These are phyloP conservation scores for Thereva unica DNA, from an alignment of 2,888 invertebrate genomes.

Conservation along the genomic window DNA sequence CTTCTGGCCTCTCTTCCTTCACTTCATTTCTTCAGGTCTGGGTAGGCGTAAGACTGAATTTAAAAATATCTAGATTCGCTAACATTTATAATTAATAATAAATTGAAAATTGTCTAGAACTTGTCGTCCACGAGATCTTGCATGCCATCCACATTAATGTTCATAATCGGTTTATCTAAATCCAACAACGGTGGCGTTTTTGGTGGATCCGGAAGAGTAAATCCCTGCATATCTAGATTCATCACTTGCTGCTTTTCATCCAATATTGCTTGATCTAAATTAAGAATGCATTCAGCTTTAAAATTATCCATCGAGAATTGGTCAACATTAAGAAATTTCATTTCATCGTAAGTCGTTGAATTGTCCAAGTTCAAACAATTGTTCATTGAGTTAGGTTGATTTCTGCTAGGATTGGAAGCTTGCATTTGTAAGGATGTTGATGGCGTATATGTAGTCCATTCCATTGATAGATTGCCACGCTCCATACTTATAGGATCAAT, in stretches of 20 bases:
- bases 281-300: slow-evolving; percentile 57
- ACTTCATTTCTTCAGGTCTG: too few species aligned
- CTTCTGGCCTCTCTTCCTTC: too few species aligned
- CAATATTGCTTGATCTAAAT: slow-evolving; percentile 55
- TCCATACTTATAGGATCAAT: slow-evolving; percentile 57
- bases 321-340: slow-evolving; percentile 58
- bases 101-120: background rate
- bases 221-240: slow-evolving; percentile 45
- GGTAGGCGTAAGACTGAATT: too few species aligned
- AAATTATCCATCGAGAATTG: slow-evolving; percentile 59
- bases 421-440: slow-evolving; percentile 34
- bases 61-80: too few species aligned
- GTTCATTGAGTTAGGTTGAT: slow-evolving; percentile 24
- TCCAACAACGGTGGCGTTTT: slow-evolving; percentile 54
- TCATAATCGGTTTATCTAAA: slow-evolving; percentile 54
- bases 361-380: slow-evolving; percentile 49
- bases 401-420: slow-evolving; percentile 28
- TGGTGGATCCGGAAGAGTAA: slow-evolving; percentile 46
- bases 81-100: too few species aligned
- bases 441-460: slow-evolving; percentile 54
- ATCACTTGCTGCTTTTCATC: slow-evolving; percentile 47
- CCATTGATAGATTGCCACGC: slow-evolving; percentile 54
- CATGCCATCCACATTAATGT: slow-evolving; percentile 54
- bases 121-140: slow-evolving; percentile 48
- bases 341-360: slow-evolving; percentile 56